Evolutionary conservation across 2,797 vertebrate genomes (phyloP).

Genomic region (Ataeniobius toweri): DNA sequence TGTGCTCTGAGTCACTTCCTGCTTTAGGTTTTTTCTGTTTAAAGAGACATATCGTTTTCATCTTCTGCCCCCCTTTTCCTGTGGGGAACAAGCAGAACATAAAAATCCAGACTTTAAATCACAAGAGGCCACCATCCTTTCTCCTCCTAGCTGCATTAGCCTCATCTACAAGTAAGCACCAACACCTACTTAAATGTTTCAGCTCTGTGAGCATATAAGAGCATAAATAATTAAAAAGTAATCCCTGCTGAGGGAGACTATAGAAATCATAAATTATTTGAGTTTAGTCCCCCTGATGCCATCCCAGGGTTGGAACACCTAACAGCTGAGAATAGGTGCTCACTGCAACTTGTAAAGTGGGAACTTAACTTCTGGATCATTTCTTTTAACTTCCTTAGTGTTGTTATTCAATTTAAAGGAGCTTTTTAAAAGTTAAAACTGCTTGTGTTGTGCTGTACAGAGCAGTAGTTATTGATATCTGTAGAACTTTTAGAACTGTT

Average conservation of each 20-base stretch:
- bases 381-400: constrained; percentile 74
- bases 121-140: constrained; percentile 96
- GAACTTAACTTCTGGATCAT: constrained; percentile 96
- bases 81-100: constrained; percentile 86
- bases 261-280: constrained; percentile 97
- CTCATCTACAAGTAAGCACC: constrained; percentile 91
- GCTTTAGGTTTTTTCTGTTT: constrained; percentile 75
- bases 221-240: constrained; percentile 99
- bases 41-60: constrained; percentile 80
- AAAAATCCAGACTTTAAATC: constrained; percentile 98
- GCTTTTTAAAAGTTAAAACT: too few relatives aligned
- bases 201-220: constrained; percentile 91
- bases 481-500: neutral
- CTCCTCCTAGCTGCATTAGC: constrained; percentile 87
- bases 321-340: constrained; percentile 93
- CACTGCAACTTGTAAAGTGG: constrained; percentile 92
- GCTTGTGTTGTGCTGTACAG: constrained; percentile 14
- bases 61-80: constrained; percentile 81
- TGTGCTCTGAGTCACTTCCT: constrained; percentile 53
- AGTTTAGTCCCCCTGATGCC: constrained; percentile 90
- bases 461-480: neutral
- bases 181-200: constrained; percentile 98
- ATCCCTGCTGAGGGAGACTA: constrained; percentile 96
- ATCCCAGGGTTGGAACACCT: constrained; percentile 87
- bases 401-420: constrained; percentile 17